Base-by-base conservation (phyloP, 2,888 invertebrate genomes). In the Stratiomys singularior region DNA sequence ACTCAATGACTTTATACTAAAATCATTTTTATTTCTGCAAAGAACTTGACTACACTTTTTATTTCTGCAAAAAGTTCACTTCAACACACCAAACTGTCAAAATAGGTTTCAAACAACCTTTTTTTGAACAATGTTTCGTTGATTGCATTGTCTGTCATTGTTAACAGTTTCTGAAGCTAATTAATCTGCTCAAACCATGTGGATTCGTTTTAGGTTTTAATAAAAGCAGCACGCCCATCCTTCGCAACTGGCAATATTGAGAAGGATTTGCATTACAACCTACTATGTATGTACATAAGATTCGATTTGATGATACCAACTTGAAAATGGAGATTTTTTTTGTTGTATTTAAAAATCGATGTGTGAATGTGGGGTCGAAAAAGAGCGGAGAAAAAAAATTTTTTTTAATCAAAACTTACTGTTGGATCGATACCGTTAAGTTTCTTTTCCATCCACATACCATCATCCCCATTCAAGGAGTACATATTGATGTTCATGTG, bases 391-490 rank as follows among this genome's bases (percentile, higher is more conserved):
- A 25, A 52, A 52, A 60, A 60, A 25, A 60, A 56, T n/a, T 56
- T 60, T 60, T 25, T 60, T 60, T 60, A 60, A 60, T 60, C 23
- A 60, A 21, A 60, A 60, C 60, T 60, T 60, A 25, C 25, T 60
- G 60, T 60, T 60, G 18, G 60, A 60, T 60, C 60, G 60, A 60
- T 60, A 23, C 23, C 18, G 60, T 21, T 60, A 60, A 60, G 25
- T 25, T 60, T 7, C 60, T 60, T 25, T 23, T 23, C 44, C 52
- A 52, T 2, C 15, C 52, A 52, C 52, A 52, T 52, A 15, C 52
- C 52, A 52, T 52, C 52, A 52, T 13, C 52, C 37, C 9, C 37
- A 37, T 37, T 3, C 9, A 9, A 37, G 9, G 37, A 37, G 37
- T 37, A 37, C 9, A 9, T 9, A 37, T 9, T 5, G 3, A 37